Evolutionary conservation across 2,797 vertebrate genomes (phyloP).

Genomic region (Mergus octosetaceus): DNA sequence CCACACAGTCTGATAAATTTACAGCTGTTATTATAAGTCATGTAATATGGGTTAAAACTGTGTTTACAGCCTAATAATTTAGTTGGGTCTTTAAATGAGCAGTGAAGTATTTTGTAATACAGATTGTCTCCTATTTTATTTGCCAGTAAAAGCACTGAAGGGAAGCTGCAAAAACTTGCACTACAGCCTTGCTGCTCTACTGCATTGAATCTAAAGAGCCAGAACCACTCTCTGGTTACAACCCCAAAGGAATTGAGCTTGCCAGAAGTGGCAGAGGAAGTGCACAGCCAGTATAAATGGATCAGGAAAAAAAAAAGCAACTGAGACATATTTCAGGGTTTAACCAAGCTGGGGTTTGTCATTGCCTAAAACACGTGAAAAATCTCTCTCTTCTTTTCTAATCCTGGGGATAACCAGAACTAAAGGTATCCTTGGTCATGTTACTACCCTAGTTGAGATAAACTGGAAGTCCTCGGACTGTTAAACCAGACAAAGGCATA

Average conservation of each 20-base stretch:
- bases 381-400: not conserved
- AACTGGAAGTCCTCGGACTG: not conserved
- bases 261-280: not conserved
- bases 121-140: slow-evolving; percentile 44
- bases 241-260: not conserved
- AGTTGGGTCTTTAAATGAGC: slow-evolving; percentile 18
- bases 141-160: slow-evolving; percentile 43
- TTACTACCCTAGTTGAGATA: not conserved
- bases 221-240: not conserved
- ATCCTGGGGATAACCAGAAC: not conserved
- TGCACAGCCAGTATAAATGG: not conserved
- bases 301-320: not conserved
- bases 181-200: not conserved
- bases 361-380: not conserved
- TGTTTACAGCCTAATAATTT: slow-evolving; percentile 59
- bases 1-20: slow-evolving; percentile 41
- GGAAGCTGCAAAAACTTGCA: slow-evolving; percentile 26
- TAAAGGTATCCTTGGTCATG: not conserved
- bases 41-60: slow-evolving; percentile 11
- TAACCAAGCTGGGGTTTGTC: not conserved
- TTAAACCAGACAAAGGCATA: not conserved
- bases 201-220: not conserved
- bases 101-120: slow-evolving; percentile 46
- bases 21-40: slow-evolving; percentile 25
- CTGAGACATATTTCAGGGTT: not conserved